phyloP scores from a whole-genome alignment of 2,113 vertebrate species.

The Apistogramma diplotaenia region DNA sequence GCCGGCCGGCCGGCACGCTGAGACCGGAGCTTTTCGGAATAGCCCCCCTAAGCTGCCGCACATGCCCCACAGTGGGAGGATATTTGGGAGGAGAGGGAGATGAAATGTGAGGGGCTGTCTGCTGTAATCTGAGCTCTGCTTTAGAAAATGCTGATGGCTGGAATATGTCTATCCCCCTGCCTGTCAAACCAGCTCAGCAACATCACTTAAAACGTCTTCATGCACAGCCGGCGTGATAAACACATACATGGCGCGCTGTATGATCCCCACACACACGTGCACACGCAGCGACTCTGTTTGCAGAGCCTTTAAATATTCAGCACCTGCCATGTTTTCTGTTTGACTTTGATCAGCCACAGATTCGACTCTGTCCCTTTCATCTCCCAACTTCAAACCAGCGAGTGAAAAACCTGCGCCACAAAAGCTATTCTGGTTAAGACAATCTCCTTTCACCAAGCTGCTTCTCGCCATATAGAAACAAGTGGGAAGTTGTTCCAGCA shows the following conservation, averaged over 20 bases:
- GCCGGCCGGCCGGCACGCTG: constrained; percentile 3
- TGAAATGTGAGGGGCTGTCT: constrained; percentile 43
- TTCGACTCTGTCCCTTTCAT: constrained; percentile 72
- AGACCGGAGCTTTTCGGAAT: constrained; percentile 8
- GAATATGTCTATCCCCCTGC: constrained; percentile 27
- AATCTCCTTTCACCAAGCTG: constrained; percentile 11
- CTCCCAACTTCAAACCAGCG: constrained; percentile 68
- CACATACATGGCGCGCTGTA: neutral
- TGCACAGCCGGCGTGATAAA: neutral
- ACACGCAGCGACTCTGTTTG: constrained; percentile 36
- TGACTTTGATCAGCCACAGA: constrained; percentile 74
- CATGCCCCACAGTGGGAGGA: constrained; percentile 7
- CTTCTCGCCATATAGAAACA: neutral
- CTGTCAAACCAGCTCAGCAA: constrained; percentile 43
- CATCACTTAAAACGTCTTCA: constrained; percentile 26
- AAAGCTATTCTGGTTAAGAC: constrained; percentile 41
- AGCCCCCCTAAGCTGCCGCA: constrained; percentile 17
- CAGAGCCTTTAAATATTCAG: constrained; percentile 70
- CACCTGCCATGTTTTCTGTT: constrained; percentile 64
- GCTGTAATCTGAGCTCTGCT: constrained; percentile 19
- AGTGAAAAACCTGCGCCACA: constrained; percentile 50
- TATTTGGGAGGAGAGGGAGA: constrained; percentile 10
- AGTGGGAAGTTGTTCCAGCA: neutral
- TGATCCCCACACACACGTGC: constrained; percentile 2
- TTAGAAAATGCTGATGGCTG: constrained; percentile 22